Evolutionary conservation across 2,113 vertebrate species (phyloP), one percentile per base, ranked within the genome.

Genomic region (Ursus arctos): DNA sequence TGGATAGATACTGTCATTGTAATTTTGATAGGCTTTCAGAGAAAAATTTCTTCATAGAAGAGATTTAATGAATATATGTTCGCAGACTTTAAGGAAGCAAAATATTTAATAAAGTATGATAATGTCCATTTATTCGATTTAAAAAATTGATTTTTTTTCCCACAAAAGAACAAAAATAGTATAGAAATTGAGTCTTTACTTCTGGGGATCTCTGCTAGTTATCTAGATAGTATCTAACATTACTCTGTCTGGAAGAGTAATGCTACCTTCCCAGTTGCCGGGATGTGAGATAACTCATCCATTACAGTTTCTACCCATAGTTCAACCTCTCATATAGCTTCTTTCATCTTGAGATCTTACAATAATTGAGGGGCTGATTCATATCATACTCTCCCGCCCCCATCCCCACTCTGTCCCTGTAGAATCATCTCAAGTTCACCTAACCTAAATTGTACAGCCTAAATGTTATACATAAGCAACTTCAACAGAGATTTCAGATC

Each of bases 21-120:
- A 74, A 94, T 82, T 77, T 31, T 11, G 24, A 81, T 12, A 49
- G 19, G 22, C 9, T 6, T 69, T 67, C 61, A 84, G 67, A 65
- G n/a, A 90, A 90, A 61, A 80, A 18, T 92, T 92, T 67, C 71
- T 90, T 82, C 63, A 51, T 49, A 4, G 71, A 74, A 93, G 18
- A 31, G 19, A 81, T 84, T 72, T 76, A 61, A 74, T 84, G n/a
- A 91, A 47, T 40, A n/a, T 22, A 55, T 81, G 3, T 61, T 91
- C 79, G 9, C 22, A 85, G 24, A 87, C 49, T 83, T 94, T 53
- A 90, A 67, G 55, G 18, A 94, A 90, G 28, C 47, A 65, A 82
- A 89, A 10, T 28, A 71, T 51, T 61, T 84, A 87, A 49, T 15
- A 93, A 87, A 26, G 28, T 21, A 65, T 19, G 16, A 2, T 28